phyloP scores from a whole-genome alignment of 2,113 vertebrate genomes.

The Recurvirostra avosetta region DNA sequence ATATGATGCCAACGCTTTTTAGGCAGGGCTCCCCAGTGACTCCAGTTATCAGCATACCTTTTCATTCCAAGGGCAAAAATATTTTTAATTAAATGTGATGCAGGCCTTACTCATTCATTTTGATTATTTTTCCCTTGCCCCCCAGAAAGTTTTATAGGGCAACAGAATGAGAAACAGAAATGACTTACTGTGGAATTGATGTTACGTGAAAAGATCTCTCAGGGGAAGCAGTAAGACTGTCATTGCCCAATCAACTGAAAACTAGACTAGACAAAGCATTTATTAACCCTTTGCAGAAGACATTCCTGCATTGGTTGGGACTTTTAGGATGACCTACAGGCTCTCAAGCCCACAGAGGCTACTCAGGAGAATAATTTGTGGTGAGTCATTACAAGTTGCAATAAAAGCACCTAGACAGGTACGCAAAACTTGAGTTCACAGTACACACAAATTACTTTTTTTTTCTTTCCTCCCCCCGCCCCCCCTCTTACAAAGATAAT shows the following conservation, averaged over 20 bases:
- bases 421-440: neutral
- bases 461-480: no score
- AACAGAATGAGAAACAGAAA: slow-evolving; percentile 51
- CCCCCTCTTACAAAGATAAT: neutral
- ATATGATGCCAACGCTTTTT: neutral
- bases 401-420: neutral
- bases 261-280: slow-evolving; percentile 12
- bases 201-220: slow-evolving; percentile 47
- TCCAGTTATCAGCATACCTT: slow-evolving; percentile 3
- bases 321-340: neutral
- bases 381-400: neutral
- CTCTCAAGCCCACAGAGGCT: neutral
- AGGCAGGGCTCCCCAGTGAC: neutral
- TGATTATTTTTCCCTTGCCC: slow-evolving; percentile 29
- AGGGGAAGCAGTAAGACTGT: slow-evolving; percentile 27
- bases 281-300: slow-evolving; percentile 24
- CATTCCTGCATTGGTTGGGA: neutral
- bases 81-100: neutral
- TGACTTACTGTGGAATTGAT: slow-evolving; percentile 35
- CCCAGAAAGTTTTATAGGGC: slow-evolving; percentile 45
- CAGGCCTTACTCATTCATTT: neutral
- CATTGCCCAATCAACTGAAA: slow-evolving; percentile 39
- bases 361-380: neutral
- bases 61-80: slow-evolving; percentile 12
- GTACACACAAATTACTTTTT: neutral